Base-by-base conservation (phyloP, 1,140 invertebrate genomes). In the Zaprionus davidi region DNA sequence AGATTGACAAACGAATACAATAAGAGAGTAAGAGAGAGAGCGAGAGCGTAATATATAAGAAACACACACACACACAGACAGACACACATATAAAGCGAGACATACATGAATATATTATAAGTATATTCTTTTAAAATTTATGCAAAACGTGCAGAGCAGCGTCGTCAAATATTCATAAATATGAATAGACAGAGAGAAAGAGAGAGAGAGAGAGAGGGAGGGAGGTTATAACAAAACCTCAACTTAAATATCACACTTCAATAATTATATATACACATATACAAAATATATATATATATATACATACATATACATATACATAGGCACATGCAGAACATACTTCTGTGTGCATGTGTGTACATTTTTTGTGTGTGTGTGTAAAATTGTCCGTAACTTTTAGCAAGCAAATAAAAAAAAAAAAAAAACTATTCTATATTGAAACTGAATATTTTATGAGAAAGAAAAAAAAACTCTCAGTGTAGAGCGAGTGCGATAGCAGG, bases 61-160 rank as follows among this genome's bases (percentile, higher is more conserved):
- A 44, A 65, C 41, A 76, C 36, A 69, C 44, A 67, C 28, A 26
- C 24, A 26, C 3, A 24, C 49, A 75, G 15, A 75, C 26, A 64
- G 15, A 63, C 24, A 51, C 11, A 65, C 15, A 36, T 44, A 58
- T 28, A 72, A 17, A 17, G n/a, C 9, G 51, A 55, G 31, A 67
- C 38, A 58, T 34, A 73, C 13, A 66, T 63, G 82, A 70, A 75
- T 76, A 78, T 79, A 69, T 73, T 71, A 81, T 68, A 85, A 82
- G 90, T 86, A 90, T 90, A 90, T 90, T 90, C 86, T 90, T 90
- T 90, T 90, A 90, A 90, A 82, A 85, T 90, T 90, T 90, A 91
- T 77, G 84, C 80, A 81, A 83, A 15, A 53, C 44, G 57, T 57
- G 69, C 62, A 57, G 38, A 62, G 63, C 51, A 51, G 55, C 53